These are phyloP conservation scores for Aplodontia rufa DNA, from an alignment of 2,113 vertebrate species.

Conservation along the genomic window DNA sequence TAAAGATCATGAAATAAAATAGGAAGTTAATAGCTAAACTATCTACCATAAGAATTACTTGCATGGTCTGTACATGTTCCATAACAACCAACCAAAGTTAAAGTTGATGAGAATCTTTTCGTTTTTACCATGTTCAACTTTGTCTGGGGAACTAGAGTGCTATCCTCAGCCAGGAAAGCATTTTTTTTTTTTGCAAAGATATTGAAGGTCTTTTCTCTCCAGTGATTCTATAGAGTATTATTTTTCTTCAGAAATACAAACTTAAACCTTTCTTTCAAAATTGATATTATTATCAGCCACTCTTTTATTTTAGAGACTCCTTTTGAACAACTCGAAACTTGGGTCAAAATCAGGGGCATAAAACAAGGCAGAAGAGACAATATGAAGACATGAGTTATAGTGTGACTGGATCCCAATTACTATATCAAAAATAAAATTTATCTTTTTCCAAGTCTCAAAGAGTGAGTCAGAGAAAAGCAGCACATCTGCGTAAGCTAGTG, in stretches of 20 bases:
- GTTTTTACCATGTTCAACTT: not conserved
- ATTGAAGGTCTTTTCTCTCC: not conserved
- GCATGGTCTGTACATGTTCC: not conserved
- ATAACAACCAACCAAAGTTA: conserved; percentile 36
- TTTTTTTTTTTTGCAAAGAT: conserved; percentile 34
- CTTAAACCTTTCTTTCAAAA: conserved; percentile 10
- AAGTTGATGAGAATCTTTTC: conserved; percentile 17
- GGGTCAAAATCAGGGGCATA: not conserved
- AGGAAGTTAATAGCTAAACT: conserved; percentile 42
- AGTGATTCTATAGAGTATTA: conserved; percentile 1
- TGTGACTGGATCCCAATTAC: conserved; percentile 49
- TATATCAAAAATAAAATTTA: conserved; percentile 66
- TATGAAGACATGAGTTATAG: conserved; percentile 46
- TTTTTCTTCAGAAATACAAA: conserved; percentile 50
- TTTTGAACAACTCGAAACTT: conserved; percentile 19
- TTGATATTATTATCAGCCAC: not conserved
- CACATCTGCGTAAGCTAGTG: conserved; percentile 52
- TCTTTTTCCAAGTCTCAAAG: conserved; percentile 44
- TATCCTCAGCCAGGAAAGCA: not conserved
- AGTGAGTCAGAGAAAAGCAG: conserved; percentile 67
- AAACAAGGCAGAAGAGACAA: conserved; percentile 19
- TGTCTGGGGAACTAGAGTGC: conserved; percentile 4
- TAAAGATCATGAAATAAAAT: conserved; percentile 44
- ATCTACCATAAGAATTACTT: not conserved
- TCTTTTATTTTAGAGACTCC: conserved; percentile 5